Conservation (phyloP, 2,888 invertebrate species). For the Odiellus spinosus region DNA sequence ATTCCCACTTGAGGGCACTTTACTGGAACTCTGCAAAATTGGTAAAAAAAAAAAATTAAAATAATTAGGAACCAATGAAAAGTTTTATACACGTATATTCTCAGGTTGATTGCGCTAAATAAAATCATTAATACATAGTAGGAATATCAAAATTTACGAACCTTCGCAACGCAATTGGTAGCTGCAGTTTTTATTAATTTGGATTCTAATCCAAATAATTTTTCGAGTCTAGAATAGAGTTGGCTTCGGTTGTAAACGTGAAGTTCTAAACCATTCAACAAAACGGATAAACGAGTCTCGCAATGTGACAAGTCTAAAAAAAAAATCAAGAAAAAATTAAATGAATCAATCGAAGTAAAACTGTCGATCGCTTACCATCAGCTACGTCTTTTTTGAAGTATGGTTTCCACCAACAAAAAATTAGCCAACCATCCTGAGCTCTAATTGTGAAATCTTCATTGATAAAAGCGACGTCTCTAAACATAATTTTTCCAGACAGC, state of each 20-base stretch:
- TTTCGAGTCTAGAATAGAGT: slow-evolving; percentile 69
- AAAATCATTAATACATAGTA: too few relatives aligned
- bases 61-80: too few relatives aligned
- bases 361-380: slow-evolving; percentile 50
- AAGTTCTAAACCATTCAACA: slow-evolving; percentile 83
- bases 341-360: too few relatives aligned
- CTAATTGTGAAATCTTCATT: slow-evolving; percentile 83
- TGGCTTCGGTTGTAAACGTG: slow-evolving; percentile 87
- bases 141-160: too few relatives aligned
- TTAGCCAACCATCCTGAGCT: slow-evolving; percentile 89
- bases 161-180: too few relatives aligned
- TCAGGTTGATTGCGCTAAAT: too few relatives aligned
- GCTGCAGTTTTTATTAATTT: slow-evolving; percentile 37
- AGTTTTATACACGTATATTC: too few relatives aligned
- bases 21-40: too few relatives aligned
- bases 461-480: slow-evolving; percentile 82
- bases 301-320: slow-evolving; percentile 78
- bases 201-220: slow-evolving; percentile 66
- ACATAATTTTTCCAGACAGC: slow-evolving; percentile 97
- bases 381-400: slow-evolving; percentile 88
- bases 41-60: too few relatives aligned
- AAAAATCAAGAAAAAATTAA: too few relatives aligned
- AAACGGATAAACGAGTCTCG: slow-evolving; percentile 74
- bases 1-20: too few relatives aligned
- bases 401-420: slow-evolving; percentile 95